Evolutionary conservation across 2,113 vertebrate species (phyloP).

Genomic region (Heterotis niloticus): DNA sequence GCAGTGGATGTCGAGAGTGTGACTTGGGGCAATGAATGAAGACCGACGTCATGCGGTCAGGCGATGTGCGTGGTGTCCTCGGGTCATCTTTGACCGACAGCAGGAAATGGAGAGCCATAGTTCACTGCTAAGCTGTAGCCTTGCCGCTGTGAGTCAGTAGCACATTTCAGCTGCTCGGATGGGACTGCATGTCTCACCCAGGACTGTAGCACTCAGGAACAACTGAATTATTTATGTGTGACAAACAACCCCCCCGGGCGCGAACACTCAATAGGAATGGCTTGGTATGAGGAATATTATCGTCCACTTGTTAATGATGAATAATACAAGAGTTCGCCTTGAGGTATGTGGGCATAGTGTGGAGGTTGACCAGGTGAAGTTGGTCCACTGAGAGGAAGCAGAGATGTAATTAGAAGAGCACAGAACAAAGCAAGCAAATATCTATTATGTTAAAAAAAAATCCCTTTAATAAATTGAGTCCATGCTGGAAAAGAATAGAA

Average conservation of each 20-base stretch:
- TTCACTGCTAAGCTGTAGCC: not conserved
- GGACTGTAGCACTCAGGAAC: not conserved
- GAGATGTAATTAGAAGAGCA: not conserved
- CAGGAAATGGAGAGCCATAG: no score
- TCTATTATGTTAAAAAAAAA: no score
- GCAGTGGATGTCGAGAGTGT: not conserved
- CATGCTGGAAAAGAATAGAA: no score
- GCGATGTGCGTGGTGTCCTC: not conserved
- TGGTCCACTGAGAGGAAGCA: no score
- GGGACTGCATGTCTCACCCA: not conserved
- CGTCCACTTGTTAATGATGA: not conserved
- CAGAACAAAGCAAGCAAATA: not conserved
- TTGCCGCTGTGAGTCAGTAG: not conserved
- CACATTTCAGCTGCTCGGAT: not conserved
- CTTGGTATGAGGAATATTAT: not conserved
- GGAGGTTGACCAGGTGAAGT: not conserved
- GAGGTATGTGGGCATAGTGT: not conserved
- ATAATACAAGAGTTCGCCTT: slow-evolving; percentile 9
- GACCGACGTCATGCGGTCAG: not conserved
- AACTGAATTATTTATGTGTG: slow-evolving; percentile 8
- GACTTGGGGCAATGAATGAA: not conserved
- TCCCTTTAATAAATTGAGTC: no score
- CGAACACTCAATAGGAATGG: not conserved
- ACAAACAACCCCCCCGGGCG: not conserved
- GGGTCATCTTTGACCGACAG: not conserved